These are phyloP conservation scores for Hetaerina titia DNA, from an alignment of 2,888 invertebrate species.

Conservation along the genomic window DNA sequence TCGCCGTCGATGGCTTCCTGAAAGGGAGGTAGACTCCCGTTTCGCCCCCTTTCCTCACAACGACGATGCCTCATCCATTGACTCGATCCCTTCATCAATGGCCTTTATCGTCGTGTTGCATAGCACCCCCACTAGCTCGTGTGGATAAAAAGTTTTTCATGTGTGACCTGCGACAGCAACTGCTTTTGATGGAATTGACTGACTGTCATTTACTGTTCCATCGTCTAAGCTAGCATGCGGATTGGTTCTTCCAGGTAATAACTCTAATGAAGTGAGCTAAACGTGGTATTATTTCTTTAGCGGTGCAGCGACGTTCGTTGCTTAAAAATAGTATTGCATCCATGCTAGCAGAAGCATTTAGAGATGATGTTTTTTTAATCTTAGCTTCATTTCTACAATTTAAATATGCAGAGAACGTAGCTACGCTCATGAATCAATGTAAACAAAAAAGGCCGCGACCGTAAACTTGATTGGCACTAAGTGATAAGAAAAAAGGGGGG, in stretches of 20 bases:
- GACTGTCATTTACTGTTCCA: constrained; percentile 25
- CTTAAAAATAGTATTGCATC: no score
- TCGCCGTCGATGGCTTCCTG: background rate
- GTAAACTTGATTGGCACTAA: no score
- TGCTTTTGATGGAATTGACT: constrained; percentile 19
- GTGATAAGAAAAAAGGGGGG: no score
- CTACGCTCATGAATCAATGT: no score
- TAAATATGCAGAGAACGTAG: no score
- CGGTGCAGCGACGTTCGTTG: no score
- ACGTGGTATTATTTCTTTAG: background rate
- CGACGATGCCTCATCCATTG: background rate
- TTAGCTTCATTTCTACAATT: no score
- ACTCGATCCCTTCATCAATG: background rate
- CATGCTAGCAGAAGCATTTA: no score
- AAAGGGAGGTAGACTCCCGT: background rate
- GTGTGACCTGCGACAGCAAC: background rate
- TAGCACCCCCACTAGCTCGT: background rate
- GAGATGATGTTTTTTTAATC: no score
- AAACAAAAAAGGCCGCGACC: no score
- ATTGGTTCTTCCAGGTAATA: background rate
- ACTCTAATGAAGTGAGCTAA: background rate
- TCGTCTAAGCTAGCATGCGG: background rate
- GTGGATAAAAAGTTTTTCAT: background rate
- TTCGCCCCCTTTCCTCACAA: background rate
- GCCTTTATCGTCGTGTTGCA: background rate